Percentiles rank a stretch among this genome's conserved stretches.
Conservation (phyloP, 2,113 vertebrate genomes). For the Eonycteris spelaea region DNA sequence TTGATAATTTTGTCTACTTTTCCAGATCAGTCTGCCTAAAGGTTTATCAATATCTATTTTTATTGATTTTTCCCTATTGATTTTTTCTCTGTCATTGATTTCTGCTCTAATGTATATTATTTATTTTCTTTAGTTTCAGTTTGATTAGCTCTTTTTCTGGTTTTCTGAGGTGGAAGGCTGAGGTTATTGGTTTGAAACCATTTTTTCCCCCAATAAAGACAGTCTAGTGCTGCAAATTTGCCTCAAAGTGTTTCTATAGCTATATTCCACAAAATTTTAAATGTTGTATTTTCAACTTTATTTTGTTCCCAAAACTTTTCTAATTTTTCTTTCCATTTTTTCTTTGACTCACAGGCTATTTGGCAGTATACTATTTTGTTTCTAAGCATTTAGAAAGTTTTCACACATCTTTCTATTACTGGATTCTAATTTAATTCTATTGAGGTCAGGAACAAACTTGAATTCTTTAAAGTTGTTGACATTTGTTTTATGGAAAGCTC, state of each 20-base stretch:
- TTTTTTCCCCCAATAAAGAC: neutral
- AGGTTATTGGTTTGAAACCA: neutral
- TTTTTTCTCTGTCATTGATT: neutral
- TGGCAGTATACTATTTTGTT: neutral
- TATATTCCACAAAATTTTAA: neutral
- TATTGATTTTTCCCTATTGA: neutral
- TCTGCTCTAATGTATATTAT: neutral
- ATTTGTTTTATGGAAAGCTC: neutral
- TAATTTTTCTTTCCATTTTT: constrained; percentile 2
- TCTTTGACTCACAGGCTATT: neutral
- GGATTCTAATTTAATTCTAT: neutral
- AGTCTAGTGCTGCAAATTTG: neutral
- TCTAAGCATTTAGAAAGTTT: neutral
- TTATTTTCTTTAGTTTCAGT: neutral
- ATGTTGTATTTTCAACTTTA: neutral
- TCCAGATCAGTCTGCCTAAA: neutral
- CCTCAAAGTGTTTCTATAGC: neutral
- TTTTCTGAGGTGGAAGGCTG: neutral
- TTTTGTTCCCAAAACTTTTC: neutral
- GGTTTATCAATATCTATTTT: neutral
- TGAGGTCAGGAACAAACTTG: neutral
- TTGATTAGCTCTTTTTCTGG: neutral
- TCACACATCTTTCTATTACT: neutral
- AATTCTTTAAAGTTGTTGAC: neutral
- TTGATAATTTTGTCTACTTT: neutral